Evolutionary conservation across 1,140 invertebrate species (phyloP).

Genomic region (Andrena cerasifolii): DNA sequence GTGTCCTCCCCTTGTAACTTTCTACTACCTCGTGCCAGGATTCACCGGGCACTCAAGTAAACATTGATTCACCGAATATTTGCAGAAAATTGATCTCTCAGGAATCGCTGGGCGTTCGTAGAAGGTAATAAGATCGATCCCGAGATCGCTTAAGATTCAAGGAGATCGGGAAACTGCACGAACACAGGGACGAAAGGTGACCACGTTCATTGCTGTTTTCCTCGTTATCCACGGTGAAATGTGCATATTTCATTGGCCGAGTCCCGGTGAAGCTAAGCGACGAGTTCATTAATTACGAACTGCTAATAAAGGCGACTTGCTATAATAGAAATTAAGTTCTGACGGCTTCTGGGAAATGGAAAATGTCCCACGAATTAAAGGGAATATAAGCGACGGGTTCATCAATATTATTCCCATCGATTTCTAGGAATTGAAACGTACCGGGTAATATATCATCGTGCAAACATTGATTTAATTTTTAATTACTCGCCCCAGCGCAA

Average conservation of each 20-base stretch:
- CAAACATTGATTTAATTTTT: neutral
- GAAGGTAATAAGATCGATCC: constrained; percentile 53
- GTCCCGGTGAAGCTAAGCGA: neutral
- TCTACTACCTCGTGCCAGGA: too few relatives aligned
- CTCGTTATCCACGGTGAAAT: neutral
- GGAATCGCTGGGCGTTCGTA: constrained; percentile 38
- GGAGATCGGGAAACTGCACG: constrained; percentile 68
- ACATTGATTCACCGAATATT: neutral
- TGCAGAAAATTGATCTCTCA: constrained; percentile 8
- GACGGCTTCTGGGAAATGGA: too few relatives aligned
- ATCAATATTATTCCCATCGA: too few relatives aligned
- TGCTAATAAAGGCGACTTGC: too few relatives aligned
- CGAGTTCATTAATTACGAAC: too few relatives aligned
- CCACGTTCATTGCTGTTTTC: constrained; percentile 19
- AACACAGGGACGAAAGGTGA: constrained; percentile 36
- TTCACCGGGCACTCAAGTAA: neutral
- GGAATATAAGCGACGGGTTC: too few relatives aligned
- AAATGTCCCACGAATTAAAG: too few relatives aligned
- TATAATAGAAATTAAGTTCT: too few relatives aligned
- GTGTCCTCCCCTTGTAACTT: too few relatives aligned
- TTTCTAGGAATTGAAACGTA: too few relatives aligned
- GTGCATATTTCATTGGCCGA: neutral
- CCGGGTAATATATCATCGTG: neutral
- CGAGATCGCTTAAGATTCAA: constrained; percentile 60
- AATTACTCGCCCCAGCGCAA: neutral